Evolutionary conservation across 1,140 invertebrate species (phyloP).

Genomic region (Triops cancriformis): DNA sequence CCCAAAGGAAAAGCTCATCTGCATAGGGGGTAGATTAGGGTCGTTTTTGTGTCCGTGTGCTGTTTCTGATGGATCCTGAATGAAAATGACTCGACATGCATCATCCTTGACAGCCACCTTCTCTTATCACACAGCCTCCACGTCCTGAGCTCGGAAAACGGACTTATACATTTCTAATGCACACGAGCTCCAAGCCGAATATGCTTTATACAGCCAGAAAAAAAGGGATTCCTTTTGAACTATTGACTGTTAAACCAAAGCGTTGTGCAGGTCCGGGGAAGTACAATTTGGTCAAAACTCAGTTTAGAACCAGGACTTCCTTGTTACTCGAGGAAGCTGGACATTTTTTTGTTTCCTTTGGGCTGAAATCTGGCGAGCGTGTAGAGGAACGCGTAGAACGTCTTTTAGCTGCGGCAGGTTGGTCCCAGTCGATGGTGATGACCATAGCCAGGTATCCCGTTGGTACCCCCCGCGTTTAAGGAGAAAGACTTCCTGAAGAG

Average conservation of each 20-base stretch:
- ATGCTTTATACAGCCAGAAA: background rate
- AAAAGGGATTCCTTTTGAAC: background rate
- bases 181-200: background rate
- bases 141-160: background rate
- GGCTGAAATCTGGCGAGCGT: background rate
- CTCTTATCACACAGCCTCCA: constrained; percentile 17
- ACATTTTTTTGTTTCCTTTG: background rate
- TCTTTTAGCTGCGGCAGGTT: background rate
- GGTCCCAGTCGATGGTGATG: background rate
- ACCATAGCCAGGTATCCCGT: background rate
- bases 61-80: constrained; percentile 17
- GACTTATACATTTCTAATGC: background rate
- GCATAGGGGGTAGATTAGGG: constrained; percentile 12
- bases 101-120: constrained; percentile 20
- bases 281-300: background rate
- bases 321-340: background rate
- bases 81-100: constrained; percentile 22
- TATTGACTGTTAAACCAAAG: too few species aligned
- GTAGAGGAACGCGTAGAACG: background rate
- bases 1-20: background rate
- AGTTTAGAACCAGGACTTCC: background rate
- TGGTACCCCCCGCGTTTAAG: constrained; percentile 12
- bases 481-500: constrained; percentile 13
- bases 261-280: too few species aligned
- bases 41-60: background rate